Evolutionary conservation across 1,140 invertebrate genomes (phyloP), one percentile per base, ranked within the genome.

Genomic region (Brachionus rotundiformis): DNA sequence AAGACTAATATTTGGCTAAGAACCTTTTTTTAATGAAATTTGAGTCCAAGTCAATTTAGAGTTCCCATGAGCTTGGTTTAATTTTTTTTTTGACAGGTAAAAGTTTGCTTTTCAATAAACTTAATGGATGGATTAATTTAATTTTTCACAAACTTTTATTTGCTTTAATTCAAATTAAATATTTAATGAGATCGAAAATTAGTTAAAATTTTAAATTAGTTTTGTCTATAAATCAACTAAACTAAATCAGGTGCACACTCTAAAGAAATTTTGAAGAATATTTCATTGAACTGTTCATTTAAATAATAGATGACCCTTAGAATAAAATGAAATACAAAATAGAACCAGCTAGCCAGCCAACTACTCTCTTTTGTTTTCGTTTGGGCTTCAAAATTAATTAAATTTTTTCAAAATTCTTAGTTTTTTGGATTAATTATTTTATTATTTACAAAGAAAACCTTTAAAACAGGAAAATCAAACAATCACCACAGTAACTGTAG

Each of bases 161-260:
- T 54, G 47, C 47, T 54, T 54, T 54, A 54, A 54, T 54, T 54
- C 23, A 54, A 54, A 16, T 54, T 54, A 54, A 54, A 54, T 54
- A 54, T 54, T 54, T 54, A 23, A 19, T 54, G n/a, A 54, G 23
- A 19, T 54, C 47, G 47, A 54, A 54, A 54, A 54, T 54, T 54
- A 19, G 47, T 54, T 54, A 19, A 54, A 54, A 54, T 54, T 54
- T 54, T 19, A 54, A 54, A 54, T 54, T 54, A 54, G 47, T 54
- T 54, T 49, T 49, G 16, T 54, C 47, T 16, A 25, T 54, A 8
- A 54, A 54, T 19, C 16, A 54, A 54, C 47, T 25, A 54, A 54
- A 54, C 47, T 19, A 54, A 54, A 54, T 54, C 47, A 54, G 47
- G 19, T 54, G 47, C 19, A 54, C 4, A 54, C 47, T 54, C n/a